These are phyloP conservation scores for Pteruthius melanotis DNA, from an alignment of 2,113 vertebrate genomes.

Conservation along the genomic window DNA sequence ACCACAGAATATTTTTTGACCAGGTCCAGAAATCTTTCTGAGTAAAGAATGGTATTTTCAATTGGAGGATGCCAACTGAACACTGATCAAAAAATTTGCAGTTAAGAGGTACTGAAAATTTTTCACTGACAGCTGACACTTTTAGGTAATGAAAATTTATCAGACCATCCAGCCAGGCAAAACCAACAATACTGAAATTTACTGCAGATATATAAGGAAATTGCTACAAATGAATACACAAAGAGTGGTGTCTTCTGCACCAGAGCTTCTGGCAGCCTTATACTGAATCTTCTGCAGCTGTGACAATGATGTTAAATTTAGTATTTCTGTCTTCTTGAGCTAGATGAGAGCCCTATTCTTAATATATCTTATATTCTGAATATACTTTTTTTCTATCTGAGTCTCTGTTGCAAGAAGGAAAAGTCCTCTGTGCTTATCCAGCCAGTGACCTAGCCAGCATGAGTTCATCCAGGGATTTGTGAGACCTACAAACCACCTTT, in stretches of 20 bases:
- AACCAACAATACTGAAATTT: neutral
- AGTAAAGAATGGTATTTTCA: neutral
- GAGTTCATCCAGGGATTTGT: neutral
- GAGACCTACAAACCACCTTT: neutral
- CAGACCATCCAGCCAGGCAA: neutral
- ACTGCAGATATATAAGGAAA: neutral
- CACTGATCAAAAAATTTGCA: neutral
- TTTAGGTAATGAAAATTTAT: neutral
- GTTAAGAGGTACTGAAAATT: neutral
- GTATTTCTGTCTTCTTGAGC: neutral
- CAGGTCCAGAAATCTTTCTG: neutral
- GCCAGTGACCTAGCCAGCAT: neutral
- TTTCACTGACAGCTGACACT: neutral
- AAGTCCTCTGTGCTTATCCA: neutral
- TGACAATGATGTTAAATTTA: neutral
- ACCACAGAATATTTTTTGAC: neutral
- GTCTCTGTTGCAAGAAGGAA: neutral
- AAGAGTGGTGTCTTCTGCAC: neutral
- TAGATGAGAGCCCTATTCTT: neutral
- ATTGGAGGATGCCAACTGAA: accelerated
- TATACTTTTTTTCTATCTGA: neutral
- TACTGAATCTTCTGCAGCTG: neutral
- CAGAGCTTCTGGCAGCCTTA: neutral
- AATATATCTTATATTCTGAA: neutral
- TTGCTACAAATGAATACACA: neutral